Evolutionary conservation across 2,797 vertebrate species (phyloP).

Genomic region (Dipus sagitta): DNA sequence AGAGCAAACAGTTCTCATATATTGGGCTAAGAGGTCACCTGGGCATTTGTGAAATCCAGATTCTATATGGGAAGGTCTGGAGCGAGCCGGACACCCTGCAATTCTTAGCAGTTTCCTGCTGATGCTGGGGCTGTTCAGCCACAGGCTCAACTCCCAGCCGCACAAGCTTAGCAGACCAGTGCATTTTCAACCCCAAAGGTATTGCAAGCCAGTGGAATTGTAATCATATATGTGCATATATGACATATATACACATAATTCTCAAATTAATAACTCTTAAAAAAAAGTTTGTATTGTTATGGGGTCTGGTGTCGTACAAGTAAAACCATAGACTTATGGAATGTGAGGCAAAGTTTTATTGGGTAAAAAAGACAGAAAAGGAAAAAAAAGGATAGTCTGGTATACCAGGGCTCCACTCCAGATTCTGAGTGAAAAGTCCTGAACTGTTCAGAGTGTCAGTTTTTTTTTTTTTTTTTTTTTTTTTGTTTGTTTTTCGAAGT

Average conservation of each 20-base stretch:
- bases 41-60: background rate
- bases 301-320: too few species aligned
- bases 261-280: conserved; percentile 10
- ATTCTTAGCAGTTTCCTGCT: background rate
- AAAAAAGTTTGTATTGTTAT: too few species aligned
- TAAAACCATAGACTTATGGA: too few species aligned
- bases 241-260: conserved; percentile 1
- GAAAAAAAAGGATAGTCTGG: too few species aligned
- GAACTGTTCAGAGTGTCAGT: too few species aligned
- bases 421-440: too few species aligned
- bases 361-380: too few species aligned
- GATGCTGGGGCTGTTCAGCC: background rate
- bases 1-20: conserved; percentile 24
- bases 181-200: background rate
- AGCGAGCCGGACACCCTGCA: background rate
- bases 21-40: background rate
- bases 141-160: background rate
- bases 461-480: too few species aligned
- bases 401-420: too few species aligned
- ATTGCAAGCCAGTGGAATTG: background rate
- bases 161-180: background rate
- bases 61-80: background rate
- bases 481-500: too few species aligned
- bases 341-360: too few species aligned
- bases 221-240: background rate